A percentile compares a stretch with the other conserved stretches of the same genome.
These are phyloP conservation scores for Noctua janthina DNA, from an alignment of 2,888 invertebrate genomes.

Conservation along the genomic window DNA sequence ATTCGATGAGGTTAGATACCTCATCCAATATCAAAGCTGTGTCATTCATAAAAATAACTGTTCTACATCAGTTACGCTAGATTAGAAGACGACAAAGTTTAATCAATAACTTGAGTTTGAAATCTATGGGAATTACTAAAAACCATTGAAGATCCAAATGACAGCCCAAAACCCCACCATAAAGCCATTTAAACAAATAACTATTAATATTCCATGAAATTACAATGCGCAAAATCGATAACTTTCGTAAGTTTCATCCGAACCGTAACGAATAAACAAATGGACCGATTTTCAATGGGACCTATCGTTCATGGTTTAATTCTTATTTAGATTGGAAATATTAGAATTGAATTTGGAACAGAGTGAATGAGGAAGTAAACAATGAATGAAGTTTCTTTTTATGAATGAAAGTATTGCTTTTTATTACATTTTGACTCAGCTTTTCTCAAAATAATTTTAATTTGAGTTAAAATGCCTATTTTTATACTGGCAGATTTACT, in stretches of 20 bases:
- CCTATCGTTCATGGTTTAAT: constrained; percentile 63
- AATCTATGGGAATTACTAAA: constrained; percentile 47
- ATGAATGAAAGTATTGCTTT: constrained; percentile 44
- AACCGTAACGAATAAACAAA: constrained; percentile 64
- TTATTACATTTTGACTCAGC: not conserved
- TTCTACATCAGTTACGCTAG: constrained; percentile 10
- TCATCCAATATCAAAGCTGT: not conserved
- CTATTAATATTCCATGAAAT: constrained; percentile 65
- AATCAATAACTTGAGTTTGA: constrained; percentile 28
- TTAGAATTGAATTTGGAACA: constrained; percentile 42
- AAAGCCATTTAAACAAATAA: constrained; percentile 49
- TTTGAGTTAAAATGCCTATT: not conserved
- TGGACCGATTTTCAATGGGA: constrained; percentile 62
- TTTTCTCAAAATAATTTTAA: not conserved
- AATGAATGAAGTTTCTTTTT: constrained; percentile 48
- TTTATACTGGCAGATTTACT: not conserved
- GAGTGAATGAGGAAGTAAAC: constrained; percentile 45
- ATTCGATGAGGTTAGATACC: too few relatives aligned
- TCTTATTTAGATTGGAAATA: constrained; percentile 57
- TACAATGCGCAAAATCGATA: constrained; percentile 65
- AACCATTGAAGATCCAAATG: constrained; percentile 36
- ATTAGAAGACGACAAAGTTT: constrained; percentile 10
- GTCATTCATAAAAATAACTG: constrained; percentile 37
- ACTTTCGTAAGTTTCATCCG: constrained; percentile 57
- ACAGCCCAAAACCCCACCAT: constrained; percentile 32